Conservation (phyloP, 2,888 invertebrate species). For the Metacarcinus magister region DNA sequence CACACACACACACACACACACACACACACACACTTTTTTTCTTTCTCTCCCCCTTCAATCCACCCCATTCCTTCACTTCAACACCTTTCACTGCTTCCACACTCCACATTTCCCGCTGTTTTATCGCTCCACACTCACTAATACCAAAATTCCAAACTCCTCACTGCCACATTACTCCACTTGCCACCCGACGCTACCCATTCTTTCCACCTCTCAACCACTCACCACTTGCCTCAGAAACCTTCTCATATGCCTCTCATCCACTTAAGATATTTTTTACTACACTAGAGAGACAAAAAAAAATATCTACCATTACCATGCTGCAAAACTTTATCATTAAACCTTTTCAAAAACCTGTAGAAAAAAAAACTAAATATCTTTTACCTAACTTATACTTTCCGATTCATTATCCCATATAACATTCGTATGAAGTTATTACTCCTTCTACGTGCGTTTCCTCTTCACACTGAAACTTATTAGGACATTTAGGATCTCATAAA, state of each 20-base stretch:
- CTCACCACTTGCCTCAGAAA: neutral
- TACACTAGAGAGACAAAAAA: neutral
- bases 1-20: constrained; percentile 39
- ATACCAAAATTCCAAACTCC: neutral
- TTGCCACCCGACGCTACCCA: neutral
- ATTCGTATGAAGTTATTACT: neutral
- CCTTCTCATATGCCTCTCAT: neutral
- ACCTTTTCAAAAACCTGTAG: neutral
- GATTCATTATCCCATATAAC: neutral
- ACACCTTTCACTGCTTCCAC: too few species aligned
- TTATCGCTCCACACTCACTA: neutral
- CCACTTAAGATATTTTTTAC: neutral
- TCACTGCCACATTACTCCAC: neutral
- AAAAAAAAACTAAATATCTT: neutral
- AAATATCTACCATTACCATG: neutral
- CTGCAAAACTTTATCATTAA: neutral
- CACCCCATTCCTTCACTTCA: too few species aligned
- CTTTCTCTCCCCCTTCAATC: neutral
- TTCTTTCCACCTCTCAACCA: neutral
- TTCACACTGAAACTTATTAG: neutral
- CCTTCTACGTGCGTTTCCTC: neutral
- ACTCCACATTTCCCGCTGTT: too few species aligned
- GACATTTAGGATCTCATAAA: neutral
- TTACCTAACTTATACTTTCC: neutral
- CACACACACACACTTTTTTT: neutral